phyloP scores from a whole-genome alignment of 2,113 vertebrate genomes.

The Ceratotherium simum region DNA sequence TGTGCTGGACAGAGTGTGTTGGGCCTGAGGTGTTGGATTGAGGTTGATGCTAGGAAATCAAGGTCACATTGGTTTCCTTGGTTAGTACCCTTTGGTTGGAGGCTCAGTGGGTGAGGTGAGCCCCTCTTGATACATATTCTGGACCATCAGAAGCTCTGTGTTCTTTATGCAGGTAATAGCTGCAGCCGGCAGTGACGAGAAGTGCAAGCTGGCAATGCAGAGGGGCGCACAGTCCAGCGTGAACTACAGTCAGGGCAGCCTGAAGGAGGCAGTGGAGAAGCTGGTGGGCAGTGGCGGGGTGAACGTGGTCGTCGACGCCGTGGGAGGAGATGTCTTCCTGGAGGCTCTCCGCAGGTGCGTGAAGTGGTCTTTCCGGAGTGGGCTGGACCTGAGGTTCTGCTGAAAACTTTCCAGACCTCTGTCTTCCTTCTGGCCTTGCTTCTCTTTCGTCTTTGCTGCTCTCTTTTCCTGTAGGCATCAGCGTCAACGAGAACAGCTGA shows the following conservation, averaged over 20 bases:
- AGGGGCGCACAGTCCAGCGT: not conserved
- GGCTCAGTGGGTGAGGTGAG: too few species aligned
- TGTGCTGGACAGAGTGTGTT: not conserved
- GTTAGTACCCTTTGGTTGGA: not conserved
- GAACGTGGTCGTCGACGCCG: slow-evolving; percentile 6
- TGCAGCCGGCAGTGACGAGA: slow-evolving; percentile 72
- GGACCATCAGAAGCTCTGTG: not conserved
- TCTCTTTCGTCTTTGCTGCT: not conserved
- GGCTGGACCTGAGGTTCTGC: not conserved
- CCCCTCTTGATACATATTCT: not conserved
- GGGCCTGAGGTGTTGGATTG: not conserved
- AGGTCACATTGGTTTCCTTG: not conserved
- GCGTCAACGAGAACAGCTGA: slow-evolving; percentile 54
- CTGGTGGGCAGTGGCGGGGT: slow-evolving; percentile 63
- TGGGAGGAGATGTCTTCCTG: slow-evolving; percentile 74
- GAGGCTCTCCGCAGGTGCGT: slow-evolving; percentile 67
- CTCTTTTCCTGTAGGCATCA: slow-evolving; percentile 33
- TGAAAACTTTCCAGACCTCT: not conserved
- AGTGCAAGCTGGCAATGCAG: slow-evolving; percentile 54
- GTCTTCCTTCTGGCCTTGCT: not conserved
- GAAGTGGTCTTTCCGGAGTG: not conserved
- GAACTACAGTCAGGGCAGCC: slow-evolving; percentile 63
- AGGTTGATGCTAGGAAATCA: not conserved
- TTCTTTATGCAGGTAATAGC: slow-evolving; percentile 64
- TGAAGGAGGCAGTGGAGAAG: slow-evolving; percentile 76